Conservation (phyloP, 2,797 vertebrate species). For the Diplodus puntazzo region DNA sequence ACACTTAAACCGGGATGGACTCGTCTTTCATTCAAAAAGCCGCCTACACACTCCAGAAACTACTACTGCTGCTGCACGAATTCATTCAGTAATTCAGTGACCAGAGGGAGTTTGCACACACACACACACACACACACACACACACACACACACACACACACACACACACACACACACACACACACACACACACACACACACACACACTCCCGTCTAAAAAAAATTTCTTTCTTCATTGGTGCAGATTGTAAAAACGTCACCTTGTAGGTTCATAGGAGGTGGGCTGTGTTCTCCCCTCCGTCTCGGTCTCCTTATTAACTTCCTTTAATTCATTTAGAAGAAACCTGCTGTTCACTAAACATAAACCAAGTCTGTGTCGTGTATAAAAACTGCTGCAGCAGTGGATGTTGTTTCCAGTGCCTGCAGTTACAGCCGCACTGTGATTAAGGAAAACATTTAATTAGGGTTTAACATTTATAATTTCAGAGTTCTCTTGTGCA, state of each 20-base stretch:
- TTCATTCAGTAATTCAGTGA: conserved; percentile 62
- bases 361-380: neutral
- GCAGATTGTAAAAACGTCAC: neutral
- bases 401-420: conserved; percentile 8
- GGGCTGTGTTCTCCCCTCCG: neutral
- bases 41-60: conserved; percentile 48
- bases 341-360: neutral
- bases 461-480: conserved; percentile 14
- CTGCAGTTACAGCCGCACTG: neutral
- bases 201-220: neutral
- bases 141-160: conserved; percentile 16
- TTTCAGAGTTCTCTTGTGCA: conserved; percentile 15
- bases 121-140: neutral
- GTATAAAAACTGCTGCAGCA: neutral
- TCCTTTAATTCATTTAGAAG: neutral
- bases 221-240: conserved; percentile 10
- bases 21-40: conserved; percentile 63
- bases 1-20: conserved; percentile 52
- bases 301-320: neutral
- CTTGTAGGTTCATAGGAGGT: conserved; percentile 12
- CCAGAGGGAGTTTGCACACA: neutral
- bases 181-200: neutral
- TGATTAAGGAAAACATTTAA: conserved; percentile 20
- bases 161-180: neutral
- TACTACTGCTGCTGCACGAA: conserved; percentile 51